Evolutionary conservation across 2,888 invertebrate genomes (phyloP).

Genomic region (Macrosiphum euphorbiae): DNA sequence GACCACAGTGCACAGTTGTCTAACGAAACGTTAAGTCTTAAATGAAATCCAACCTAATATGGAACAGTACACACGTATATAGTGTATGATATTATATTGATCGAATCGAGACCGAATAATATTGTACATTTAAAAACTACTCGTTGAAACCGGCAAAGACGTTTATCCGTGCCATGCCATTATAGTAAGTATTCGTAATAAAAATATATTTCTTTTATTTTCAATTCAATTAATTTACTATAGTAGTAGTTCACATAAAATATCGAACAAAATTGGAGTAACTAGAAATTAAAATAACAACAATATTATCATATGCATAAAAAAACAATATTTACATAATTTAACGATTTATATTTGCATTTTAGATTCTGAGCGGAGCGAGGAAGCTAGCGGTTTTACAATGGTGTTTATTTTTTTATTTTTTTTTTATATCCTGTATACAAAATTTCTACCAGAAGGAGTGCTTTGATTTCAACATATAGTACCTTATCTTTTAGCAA

Average conservation of each 20-base stretch:
- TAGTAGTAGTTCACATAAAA: background rate
- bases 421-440: no score
- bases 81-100: background rate
- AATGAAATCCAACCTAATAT: background rate
- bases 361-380: no score
- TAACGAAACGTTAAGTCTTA: background rate
- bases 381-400: no score
- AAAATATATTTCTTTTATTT: background rate
- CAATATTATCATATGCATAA: background rate
- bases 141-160: background rate
- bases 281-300: background rate
- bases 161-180: background rate
- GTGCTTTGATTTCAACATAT: no score
- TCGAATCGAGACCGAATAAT: background rate
- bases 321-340: background rate
- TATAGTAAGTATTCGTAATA: background rate
- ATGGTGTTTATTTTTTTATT: no score
- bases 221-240: background rate
- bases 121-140: background rate
- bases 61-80: background rate
- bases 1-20: background rate
- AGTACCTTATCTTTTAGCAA: no score
- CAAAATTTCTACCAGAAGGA: no score
- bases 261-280: background rate
- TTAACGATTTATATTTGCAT: background rate